A percentile compares a stretch with the other conserved stretches of the same genome.
These are phyloP conservation scores for Marisa cornuarietis DNA, from an alignment of 1,140 invertebrate species.

Conservation along the genomic window DNA sequence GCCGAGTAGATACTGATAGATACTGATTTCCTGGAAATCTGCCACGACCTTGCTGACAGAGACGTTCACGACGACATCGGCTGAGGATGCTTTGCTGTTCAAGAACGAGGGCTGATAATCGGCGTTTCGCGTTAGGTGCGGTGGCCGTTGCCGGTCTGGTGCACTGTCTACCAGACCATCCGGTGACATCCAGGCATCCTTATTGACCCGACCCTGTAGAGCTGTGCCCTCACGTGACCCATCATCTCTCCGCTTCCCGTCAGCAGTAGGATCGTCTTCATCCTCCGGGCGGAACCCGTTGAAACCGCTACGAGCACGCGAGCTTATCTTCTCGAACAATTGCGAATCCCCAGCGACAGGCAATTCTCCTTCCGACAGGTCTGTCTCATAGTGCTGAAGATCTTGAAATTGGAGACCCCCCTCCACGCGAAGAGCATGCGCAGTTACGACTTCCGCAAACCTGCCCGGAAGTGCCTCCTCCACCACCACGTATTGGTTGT, in stretches of 20 bases:
- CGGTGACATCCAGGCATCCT: conserved; percentile 7
- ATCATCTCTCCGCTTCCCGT: too few species aligned
- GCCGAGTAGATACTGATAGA: conserved; percentile 23
- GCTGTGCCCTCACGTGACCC: too few species aligned
- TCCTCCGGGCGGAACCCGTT: not conserved
- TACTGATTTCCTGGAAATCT: conserved; percentile 17
- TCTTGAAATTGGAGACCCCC: not conserved
- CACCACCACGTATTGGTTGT: conserved; percentile 15
- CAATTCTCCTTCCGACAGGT: not conserved
- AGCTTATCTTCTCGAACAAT: not conserved
- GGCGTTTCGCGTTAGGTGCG: not conserved
- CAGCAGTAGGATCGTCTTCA: not conserved
- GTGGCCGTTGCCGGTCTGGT: not conserved
- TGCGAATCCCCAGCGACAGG: not conserved
- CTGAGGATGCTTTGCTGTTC: not conserved
- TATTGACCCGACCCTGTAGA: not conserved
- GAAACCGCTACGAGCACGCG: too few species aligned
- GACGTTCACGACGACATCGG: not conserved
- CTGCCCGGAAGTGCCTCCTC: conserved; percentile 11
- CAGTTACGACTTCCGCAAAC: not conserved
- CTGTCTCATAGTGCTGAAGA: not conserved
- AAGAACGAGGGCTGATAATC: not conserved
- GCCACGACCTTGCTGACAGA: not conserved
- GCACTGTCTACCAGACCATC: not conserved
- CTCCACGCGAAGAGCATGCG: not conserved